A percentile compares a stretch with the other conserved stretches of the same genome.
Conservation (phyloP, 2,113 vertebrate species). For the Tauraco erythrolophus region DNA sequence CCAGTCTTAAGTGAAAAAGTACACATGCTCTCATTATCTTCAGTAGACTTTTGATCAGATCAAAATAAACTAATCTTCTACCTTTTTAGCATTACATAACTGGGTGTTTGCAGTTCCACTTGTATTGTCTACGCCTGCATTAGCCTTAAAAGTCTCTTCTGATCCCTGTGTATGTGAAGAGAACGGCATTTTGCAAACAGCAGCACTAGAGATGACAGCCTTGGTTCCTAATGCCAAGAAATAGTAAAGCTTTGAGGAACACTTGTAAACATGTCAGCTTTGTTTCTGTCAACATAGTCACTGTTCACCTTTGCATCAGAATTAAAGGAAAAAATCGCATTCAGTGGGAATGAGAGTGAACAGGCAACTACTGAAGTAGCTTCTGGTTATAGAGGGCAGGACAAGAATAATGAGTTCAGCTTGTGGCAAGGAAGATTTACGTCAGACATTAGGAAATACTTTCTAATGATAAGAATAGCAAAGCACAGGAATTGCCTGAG, state of each 20-base stretch:
- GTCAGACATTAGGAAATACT: slow-evolving; percentile 45
- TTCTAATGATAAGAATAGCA: slow-evolving; percentile 33
- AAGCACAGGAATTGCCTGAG: slow-evolving; percentile 51
- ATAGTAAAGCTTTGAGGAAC: not conserved
- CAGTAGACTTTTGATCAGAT: not conserved
- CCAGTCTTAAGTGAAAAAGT: not conserved
- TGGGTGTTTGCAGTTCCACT: not conserved
- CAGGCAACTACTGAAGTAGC: not conserved
- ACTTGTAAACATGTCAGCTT: not conserved
- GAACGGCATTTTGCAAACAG: not conserved
- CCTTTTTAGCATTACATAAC: not conserved
- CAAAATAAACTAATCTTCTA: not conserved
- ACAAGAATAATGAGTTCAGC: slow-evolving; percentile 8
- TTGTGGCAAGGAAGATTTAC: slow-evolving; percentile 26
- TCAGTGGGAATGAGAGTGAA: not conserved
- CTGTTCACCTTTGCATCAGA: not conserved
- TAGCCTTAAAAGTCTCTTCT: not conserved
- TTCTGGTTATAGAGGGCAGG: not conserved
- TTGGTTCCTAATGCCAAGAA: not conserved
- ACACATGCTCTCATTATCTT: not conserved
- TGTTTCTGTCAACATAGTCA: not conserved
- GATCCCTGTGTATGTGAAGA: not conserved
- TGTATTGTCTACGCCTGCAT: not conserved
- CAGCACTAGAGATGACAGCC: not conserved
- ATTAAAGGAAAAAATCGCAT: not conserved